Conservation (phyloP, 2,797 vertebrate species). For the Hypotaenidia philippensis region DNA sequence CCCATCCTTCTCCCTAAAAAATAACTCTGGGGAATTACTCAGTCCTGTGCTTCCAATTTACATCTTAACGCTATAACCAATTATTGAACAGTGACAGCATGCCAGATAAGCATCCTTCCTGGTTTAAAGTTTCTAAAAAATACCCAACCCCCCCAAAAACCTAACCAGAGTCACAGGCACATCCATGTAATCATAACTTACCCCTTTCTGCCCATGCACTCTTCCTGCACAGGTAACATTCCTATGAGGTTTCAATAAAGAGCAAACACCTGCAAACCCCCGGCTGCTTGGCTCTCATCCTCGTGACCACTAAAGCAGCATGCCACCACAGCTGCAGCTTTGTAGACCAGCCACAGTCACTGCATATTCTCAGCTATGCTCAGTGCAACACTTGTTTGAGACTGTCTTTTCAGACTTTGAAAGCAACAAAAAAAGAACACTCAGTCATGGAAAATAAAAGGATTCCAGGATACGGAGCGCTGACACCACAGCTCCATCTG, state of each 20-base stretch:
- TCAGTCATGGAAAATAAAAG: neutral
- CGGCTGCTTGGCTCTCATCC: neutral
- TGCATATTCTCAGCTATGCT: neutral
- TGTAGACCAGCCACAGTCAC: neutral
- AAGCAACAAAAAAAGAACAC: neutral
- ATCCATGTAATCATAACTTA: neutral
- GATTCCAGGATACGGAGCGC: neutral
- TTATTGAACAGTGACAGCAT: neutral
- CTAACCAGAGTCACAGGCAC: neutral
- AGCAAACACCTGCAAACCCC: neutral
- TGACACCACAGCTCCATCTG: neutral
- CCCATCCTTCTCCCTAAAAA: neutral
- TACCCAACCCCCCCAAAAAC: too few species aligned
- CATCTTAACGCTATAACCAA: neutral
- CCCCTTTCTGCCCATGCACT: neutral
- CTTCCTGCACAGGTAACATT: neutral
- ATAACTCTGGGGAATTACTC: neutral
- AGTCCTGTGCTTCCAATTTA: neutral
- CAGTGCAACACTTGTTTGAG: neutral
- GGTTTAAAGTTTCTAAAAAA: neutral
- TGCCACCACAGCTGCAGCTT: neutral
- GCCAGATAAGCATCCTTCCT: neutral
- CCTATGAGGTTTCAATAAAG: neutral
- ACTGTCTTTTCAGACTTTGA: neutral
- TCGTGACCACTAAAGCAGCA: neutral